Conservation (phyloP, 2,797 vertebrate species). For the Pangasius krempfi region DNA sequence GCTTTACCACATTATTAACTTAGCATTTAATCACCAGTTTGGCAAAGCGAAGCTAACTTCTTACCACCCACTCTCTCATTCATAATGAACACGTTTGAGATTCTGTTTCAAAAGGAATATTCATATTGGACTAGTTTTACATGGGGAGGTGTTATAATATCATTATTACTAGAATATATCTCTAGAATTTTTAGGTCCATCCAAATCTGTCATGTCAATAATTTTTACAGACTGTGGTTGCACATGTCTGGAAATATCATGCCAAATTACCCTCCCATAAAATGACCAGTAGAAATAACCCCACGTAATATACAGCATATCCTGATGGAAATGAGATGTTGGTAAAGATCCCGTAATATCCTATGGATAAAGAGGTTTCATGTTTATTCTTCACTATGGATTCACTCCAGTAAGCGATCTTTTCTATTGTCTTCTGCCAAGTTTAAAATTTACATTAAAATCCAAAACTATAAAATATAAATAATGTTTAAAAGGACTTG, state of each 20-base stretch:
- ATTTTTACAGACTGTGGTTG: not conserved
- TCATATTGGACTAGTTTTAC: not conserved
- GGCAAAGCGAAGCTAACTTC: slow-evolving; percentile 30
- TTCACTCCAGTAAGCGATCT: not conserved
- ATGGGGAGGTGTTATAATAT: not conserved
- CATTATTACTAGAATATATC: not conserved
- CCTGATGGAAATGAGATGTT: not conserved
- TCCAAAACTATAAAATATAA: not conserved
- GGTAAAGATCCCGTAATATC: not conserved
- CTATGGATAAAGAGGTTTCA: not conserved
- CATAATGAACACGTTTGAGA: slow-evolving; percentile 40
- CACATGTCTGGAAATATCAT: not conserved
- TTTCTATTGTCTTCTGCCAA: not conserved
- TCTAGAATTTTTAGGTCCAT: not conserved
- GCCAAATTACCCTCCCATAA: not conserved
- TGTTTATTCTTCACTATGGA: not conserved
- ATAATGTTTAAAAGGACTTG: not conserved
- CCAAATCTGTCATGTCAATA: not conserved
- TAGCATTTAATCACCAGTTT: slow-evolving; percentile 30
- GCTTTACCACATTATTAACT: slow-evolving; percentile 11
- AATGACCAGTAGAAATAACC: not conserved
- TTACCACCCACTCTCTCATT: slow-evolving; percentile 40
- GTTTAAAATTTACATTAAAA: not conserved
- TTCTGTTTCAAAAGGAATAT: not conserved
- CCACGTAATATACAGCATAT: not conserved